Percentiles rank a stretch among this genome's conserved stretches.
Evolutionary conservation across 2,888 invertebrate species (phyloP).

Genomic region (Poecilobothrus nobilitatus): DNA sequence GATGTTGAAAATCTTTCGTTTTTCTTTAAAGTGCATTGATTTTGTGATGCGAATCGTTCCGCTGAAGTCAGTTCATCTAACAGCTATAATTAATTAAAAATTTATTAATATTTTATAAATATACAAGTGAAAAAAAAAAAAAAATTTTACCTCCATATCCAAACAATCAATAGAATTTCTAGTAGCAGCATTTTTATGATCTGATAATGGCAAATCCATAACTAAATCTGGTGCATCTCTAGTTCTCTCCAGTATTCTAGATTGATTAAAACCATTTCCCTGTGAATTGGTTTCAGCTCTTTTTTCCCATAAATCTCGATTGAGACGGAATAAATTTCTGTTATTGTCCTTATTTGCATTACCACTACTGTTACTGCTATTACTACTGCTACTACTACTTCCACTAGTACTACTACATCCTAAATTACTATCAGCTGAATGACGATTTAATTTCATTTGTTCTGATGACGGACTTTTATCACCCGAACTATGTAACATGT

Average conservation of each 20-base stretch:
- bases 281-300: conserved; percentile 49
- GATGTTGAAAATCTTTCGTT: conserved; percentile 36
- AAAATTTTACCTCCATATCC: conserved; percentile 28
- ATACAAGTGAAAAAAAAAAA: too few relatives aligned
- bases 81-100: neutral
- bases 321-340: conserved; percentile 34
- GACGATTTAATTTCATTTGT: neutral
- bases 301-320: conserved; percentile 55
- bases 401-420: neutral
- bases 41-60: conserved; percentile 69
- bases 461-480: neutral
- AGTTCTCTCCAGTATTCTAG: conserved; percentile 29
- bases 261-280: conserved; percentile 42
- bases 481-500: conserved; percentile 10
- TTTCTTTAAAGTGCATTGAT: conserved; percentile 69
- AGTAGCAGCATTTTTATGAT: conserved; percentile 36
- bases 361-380: conserved; percentile 9
- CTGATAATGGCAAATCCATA: conserved; percentile 66
- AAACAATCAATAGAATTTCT: conserved; percentile 32
- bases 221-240: conserved; percentile 68
- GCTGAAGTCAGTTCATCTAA: conserved; percentile 62
- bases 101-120: too few relatives aligned
- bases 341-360: conserved; percentile 11
- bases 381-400: neutral
- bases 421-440: conserved; percentile 3